Conservation (phyloP, 2,888 invertebrate species). For the Perithous albicinctus region DNA sequence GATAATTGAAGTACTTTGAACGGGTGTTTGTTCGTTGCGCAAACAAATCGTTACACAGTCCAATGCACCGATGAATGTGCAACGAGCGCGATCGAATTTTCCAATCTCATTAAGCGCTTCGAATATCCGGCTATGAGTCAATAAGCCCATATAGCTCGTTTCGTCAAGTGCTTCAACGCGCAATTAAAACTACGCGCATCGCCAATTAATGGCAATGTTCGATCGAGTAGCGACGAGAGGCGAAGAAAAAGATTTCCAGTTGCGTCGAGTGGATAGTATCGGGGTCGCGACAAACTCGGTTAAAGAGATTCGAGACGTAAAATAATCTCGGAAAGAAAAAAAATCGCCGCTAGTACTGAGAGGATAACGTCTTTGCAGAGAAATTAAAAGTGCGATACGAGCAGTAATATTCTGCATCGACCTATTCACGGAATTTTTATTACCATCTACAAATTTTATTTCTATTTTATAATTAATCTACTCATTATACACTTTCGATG, state of each 20-base stretch:
- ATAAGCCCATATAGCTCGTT: not conserved
- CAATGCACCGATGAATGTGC: constrained; percentile 46
- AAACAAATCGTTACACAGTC: constrained; percentile 52
- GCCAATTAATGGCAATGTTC: constrained; percentile 33
- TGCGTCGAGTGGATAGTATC: constrained; percentile 20
- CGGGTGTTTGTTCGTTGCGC: constrained; percentile 14
- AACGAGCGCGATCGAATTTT: constrained; percentile 18
- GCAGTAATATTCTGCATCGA: too few species aligned
- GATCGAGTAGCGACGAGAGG: constrained; percentile 22
- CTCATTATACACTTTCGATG: too few species aligned
- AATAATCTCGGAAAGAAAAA: too few species aligned
- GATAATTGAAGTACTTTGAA: constrained; percentile 31
- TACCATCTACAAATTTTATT: too few species aligned
- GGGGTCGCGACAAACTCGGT: constrained; percentile 8
- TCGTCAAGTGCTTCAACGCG: constrained; percentile 14
- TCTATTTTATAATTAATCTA: too few species aligned
- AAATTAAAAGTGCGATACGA: too few species aligned
- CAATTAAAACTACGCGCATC: constrained; percentile 40
- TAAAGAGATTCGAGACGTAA: not conserved
- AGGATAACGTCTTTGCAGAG: too few species aligned
- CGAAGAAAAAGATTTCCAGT: constrained; percentile 57
- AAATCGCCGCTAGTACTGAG: too few species aligned
- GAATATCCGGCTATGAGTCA: constrained; percentile 26
- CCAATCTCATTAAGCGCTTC: constrained; percentile 38
- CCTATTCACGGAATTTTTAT: too few species aligned